Evolutionary conservation across 1,140 invertebrate species (phyloP).

Genomic region (Ceratosolen fusciceps): DNA sequence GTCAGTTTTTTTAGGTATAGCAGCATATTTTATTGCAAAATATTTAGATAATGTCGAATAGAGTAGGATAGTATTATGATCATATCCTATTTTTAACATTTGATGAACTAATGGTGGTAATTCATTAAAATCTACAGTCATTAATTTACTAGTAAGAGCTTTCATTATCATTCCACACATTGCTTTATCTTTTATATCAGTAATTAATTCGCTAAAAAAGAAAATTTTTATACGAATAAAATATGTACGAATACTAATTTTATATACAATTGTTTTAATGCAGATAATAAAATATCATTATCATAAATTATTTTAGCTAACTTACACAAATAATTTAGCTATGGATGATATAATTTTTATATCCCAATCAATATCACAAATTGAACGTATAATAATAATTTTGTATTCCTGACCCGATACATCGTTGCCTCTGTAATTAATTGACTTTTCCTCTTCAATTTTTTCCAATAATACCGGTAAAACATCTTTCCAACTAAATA

Average conservation of each 20-base stretch:
- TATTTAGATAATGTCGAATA: slow-evolving; percentile 66
- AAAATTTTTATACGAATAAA: not conserved
- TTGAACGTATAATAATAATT: slow-evolving; percentile 65
- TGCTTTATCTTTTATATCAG: slow-evolving; percentile 61
- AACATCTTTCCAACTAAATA: slow-evolving; percentile 71
- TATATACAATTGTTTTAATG: not conserved
- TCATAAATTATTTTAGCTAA: too few relatives aligned
- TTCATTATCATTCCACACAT: slow-evolving; percentile 62
- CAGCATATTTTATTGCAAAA: slow-evolving; percentile 62
- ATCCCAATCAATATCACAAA: slow-evolving; percentile 65
- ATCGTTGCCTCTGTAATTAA: slow-evolving; percentile 63
- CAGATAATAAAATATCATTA: too few relatives aligned
- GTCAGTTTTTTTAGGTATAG: slow-evolving; percentile 3
- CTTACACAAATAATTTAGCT: slow-evolving; percentile 71
- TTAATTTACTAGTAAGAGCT: slow-evolving; percentile 63
- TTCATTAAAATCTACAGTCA: slow-evolving; percentile 61
- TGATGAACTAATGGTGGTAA: slow-evolving; percentile 72
- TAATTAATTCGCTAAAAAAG: slow-evolving; percentile 67
- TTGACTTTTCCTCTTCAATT: slow-evolving; percentile 66
- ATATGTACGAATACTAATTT: not conserved
- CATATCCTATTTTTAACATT: slow-evolving; percentile 64
- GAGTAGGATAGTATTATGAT: slow-evolving; percentile 61
- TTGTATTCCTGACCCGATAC: slow-evolving; percentile 69
- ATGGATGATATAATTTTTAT: slow-evolving; percentile 64
- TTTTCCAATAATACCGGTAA: slow-evolving; percentile 67